Base-by-base conservation (phyloP, 1,140 invertebrate genomes). In the Akabosia matsudoensis region DNA sequence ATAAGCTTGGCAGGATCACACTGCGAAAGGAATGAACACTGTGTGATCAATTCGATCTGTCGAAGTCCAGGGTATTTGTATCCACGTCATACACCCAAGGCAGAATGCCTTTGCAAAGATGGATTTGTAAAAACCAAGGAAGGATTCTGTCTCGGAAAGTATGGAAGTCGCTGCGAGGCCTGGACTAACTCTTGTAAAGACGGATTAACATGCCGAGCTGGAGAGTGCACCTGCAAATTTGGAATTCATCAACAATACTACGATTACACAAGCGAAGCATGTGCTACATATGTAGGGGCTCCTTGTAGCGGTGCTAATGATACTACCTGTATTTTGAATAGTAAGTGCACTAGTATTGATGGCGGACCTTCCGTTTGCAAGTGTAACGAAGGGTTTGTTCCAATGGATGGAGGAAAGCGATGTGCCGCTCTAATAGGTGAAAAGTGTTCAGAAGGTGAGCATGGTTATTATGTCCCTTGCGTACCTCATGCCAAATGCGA, bases 401-500 rank as follows among this genome's bases (percentile, higher is more conserved):
- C 61, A n/a, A 4, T 67, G 24, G 61, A 67, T 7, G 26, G 30
- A 31, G 28, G 28, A 14, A 67, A 31, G 31, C 28, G 22, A 31
- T 67, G 61, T 67, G 24, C 22, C 26, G 24, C 61, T 1, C 24
- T 30, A 28, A 30, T 67, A 30, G 61, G 61, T 7, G 3, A 67
- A 31, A 28, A 28, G 28, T 67, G 61, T 67, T 67, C 61, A 7
- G 61, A 67, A 31, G 61, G 61, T 2, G 26, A 67, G 30, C 7
- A 4, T 10, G 22, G 61, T 30, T 67, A 67, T n/a, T 61, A 61
- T 22, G 10, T 67, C 2, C 30, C 61, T 10, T 67, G 61, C n/a
- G 61, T 67, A 24, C 61, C 61, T 67, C 61, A 67, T n/a, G 61
- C 61, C 24, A 67, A 67, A 30, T 67, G 61, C 31, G 61, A 30